Conservation (phyloP, 1,140 invertebrate genomes). For the Vollenhovia emeryi region DNA sequence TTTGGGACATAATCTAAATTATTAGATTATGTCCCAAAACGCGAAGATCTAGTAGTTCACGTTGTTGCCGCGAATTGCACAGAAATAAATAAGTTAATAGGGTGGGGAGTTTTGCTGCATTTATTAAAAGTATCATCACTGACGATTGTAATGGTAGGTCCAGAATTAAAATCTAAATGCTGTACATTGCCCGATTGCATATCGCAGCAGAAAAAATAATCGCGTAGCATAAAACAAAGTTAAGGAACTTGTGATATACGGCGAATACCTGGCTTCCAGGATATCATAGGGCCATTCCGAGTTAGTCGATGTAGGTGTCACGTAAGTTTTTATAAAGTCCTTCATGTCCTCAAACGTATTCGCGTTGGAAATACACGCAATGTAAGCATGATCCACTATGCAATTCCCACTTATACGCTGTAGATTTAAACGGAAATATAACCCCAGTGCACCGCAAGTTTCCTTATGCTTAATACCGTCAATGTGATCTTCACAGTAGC, state of each 20-base stretch:
- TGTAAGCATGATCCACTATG: slow-evolving; percentile 57
- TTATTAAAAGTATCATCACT: too few species aligned
- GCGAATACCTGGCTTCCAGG: slow-evolving; percentile 61
- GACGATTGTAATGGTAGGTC: slow-evolving; percentile 76
- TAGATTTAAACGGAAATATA: slow-evolving; percentile 72
- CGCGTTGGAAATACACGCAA: slow-evolving; percentile 61
- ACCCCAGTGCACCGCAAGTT: slow-evolving; percentile 68
- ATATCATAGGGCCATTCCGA: slow-evolving; percentile 57
- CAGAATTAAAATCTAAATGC: slow-evolving; percentile 68
- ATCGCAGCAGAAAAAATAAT: slow-evolving; percentile 63
- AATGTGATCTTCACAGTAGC: slow-evolving; percentile 74
- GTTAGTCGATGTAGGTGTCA: slow-evolving; percentile 56
- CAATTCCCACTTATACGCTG: slow-evolving; percentile 56
- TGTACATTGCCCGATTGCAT: slow-evolving; percentile 62
- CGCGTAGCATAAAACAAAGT: slow-evolving; percentile 75
- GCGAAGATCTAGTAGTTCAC: slow-evolving; percentile 69
- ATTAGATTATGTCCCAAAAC: slow-evolving; percentile 58
- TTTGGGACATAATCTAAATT: too few species aligned
- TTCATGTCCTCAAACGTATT: neutral
- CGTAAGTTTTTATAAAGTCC: slow-evolving; percentile 74
- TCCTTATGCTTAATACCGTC: slow-evolving; percentile 63
- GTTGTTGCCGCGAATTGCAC: slow-evolving; percentile 76
- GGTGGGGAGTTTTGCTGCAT: slow-evolving; percentile 79
- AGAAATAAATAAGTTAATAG: slow-evolving; percentile 70
- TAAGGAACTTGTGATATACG: slow-evolving; percentile 77